A percentile compares a stretch with the other conserved stretches of the same genome.
Evolutionary conservation across 2,888 invertebrate species (phyloP).

Genomic region (Dicycla oo): DNA sequence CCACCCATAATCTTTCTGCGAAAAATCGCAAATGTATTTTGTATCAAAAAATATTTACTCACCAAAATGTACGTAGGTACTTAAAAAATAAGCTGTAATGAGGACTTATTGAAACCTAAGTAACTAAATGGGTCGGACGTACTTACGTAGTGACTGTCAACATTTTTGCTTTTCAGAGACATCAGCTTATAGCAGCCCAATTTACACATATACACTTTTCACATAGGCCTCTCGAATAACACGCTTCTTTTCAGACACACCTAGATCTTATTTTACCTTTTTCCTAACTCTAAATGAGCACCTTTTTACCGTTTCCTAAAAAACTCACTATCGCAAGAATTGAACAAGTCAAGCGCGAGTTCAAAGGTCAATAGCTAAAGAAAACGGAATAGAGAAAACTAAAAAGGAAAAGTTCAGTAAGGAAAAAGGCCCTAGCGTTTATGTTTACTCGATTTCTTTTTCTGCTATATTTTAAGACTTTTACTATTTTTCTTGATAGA

Average conservation of each 20-base stretch:
- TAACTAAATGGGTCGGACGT: background rate
- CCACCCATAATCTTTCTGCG: background rate
- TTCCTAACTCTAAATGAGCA: background rate
- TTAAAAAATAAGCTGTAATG: background rate
- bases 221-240: too few species aligned
- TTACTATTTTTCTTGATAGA: too few species aligned
- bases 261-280: background rate
- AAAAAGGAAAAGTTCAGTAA: background rate
- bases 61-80: background rate
- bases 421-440: background rate
- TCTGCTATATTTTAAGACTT: too few species aligned
- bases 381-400: conserved; percentile 14
- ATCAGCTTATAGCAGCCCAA: too few species aligned
- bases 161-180: background rate
- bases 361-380: conserved; percentile 26
- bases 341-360: conserved; percentile 18
- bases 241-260: too few species aligned
- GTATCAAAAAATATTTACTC: background rate
- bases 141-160: background rate
- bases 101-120: background rate
- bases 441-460: background rate
- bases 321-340: conserved; percentile 28
- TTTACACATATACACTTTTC: too few species aligned
- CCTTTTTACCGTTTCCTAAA: conserved; percentile 4
- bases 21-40: background rate